Percentiles rank a stretch among this genome's conserved stretches.
Evolutionary conservation across 1,140 invertebrate genomes (phyloP).

Genomic region (Plutomurus gul): DNA sequence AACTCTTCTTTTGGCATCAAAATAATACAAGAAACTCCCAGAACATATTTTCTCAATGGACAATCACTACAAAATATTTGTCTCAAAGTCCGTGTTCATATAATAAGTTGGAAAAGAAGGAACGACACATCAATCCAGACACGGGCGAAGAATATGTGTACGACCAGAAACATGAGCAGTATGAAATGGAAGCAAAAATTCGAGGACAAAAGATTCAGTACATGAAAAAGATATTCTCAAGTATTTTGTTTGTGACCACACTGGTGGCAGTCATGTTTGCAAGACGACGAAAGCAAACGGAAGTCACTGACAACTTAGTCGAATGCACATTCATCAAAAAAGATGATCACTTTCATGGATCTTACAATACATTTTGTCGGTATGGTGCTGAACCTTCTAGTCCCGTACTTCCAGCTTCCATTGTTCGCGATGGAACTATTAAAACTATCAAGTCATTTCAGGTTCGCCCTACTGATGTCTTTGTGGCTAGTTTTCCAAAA

Average conservation of each 20-base stretch:
- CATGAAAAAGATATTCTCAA: conserved; percentile 50
- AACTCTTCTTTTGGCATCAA: too few species aligned
- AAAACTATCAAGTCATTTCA: conserved; percentile 23
- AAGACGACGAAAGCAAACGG: background rate
- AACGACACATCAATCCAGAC: too few species aligned
- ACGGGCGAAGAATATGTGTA: background rate
- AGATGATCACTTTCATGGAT: conserved; percentile 38
- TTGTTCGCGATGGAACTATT: conserved; percentile 48
- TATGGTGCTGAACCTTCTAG: background rate
- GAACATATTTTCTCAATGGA: too few species aligned
- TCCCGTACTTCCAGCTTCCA: conserved; percentile 37
- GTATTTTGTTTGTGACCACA: conserved; percentile 36
- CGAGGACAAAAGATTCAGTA: background rate
- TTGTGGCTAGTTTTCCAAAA: conserved; percentile 52
- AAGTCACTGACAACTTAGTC: conserved; percentile 32
- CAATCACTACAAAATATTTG: too few species aligned
- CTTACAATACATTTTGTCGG: conserved; percentile 28
- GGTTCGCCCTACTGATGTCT: conserved; percentile 30
- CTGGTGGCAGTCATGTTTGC: conserved; percentile 15
- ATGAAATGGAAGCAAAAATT: conserved; percentile 30
- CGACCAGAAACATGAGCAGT: conserved; percentile 27
- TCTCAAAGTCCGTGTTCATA: too few species aligned
- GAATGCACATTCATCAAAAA: conserved; percentile 33
- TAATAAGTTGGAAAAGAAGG: too few species aligned
- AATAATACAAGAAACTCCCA: too few species aligned